Evolutionary conservation across 2,888 invertebrate species (phyloP).

Genomic region (Priocnemis perturbator): DNA sequence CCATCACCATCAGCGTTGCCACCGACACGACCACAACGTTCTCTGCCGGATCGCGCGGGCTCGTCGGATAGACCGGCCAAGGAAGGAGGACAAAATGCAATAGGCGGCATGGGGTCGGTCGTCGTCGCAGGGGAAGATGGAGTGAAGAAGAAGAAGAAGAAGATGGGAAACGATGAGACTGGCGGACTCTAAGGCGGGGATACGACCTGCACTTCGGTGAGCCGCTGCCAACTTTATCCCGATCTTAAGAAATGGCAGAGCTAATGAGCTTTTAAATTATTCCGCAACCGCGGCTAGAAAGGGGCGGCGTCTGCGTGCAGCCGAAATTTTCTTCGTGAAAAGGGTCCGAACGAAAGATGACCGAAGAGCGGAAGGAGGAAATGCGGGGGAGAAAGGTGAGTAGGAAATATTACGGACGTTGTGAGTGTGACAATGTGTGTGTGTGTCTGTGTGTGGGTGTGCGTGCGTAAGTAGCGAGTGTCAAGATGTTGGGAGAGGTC

Average conservation of each 20-base stretch:
- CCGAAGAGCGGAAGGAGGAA: constrained; percentile 33
- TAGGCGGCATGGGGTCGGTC: not conserved
- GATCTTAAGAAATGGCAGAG: constrained; percentile 69
- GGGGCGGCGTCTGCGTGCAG: constrained; percentile 36
- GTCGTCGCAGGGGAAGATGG: not conserved
- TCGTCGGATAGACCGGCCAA: constrained; percentile 24
- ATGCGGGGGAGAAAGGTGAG: no score
- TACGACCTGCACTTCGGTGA: constrained; percentile 30
- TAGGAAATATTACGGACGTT: no score
- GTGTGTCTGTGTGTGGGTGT: no score
- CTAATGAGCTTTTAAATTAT: constrained; percentile 74
- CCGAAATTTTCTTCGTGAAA: constrained; percentile 37
- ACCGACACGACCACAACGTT: constrained; percentile 55
- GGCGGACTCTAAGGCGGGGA: constrained; percentile 12
- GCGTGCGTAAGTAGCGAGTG: no score
- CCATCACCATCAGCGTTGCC: constrained; percentile 58
- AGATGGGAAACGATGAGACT: constrained; percentile 9
- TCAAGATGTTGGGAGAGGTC: no score
- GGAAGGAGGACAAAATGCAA: constrained; percentile 9
- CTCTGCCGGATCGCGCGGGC: constrained; percentile 41
- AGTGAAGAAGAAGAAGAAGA: constrained; percentile 32
- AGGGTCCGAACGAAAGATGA: constrained; percentile 11
- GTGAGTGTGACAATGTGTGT: constrained; percentile 38
- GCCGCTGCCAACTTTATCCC: constrained; percentile 63
- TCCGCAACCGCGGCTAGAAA: constrained; percentile 48